Evolutionary conservation across 2,797 vertebrate genomes (phyloP).

Genomic region (Chaetodon trifasciatus): DNA sequence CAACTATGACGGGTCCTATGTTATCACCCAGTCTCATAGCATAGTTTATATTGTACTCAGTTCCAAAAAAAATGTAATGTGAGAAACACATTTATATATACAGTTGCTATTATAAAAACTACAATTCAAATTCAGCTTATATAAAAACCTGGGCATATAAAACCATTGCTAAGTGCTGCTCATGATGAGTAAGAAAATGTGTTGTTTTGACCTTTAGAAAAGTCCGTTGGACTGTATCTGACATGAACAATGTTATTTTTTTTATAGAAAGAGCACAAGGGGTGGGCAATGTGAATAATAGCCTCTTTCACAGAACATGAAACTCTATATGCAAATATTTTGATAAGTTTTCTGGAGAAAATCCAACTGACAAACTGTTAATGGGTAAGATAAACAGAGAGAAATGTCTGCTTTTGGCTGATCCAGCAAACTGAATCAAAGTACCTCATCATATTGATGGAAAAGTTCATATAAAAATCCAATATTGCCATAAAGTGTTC

Average conservation of each 20-base stretch:
- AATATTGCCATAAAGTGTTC: slow-evolving; percentile 16
- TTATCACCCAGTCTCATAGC: background rate
- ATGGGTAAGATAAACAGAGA: background rate
- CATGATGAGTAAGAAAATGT: background rate
- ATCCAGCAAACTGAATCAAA: slow-evolving; percentile 16
- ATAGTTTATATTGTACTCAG: background rate
- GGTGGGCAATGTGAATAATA: background rate
- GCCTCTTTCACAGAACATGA: background rate
- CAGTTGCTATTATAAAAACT: too few relatives aligned
- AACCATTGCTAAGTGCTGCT: background rate
- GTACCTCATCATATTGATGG: slow-evolving; percentile 23
- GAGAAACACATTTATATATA: too few relatives aligned
- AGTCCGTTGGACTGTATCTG: background rate
- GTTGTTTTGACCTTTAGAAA: background rate
- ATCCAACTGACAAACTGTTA: background rate
- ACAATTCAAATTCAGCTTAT: background rate
- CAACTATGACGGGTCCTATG: background rate
- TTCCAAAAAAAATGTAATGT: too few relatives aligned
- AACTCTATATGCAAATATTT: slow-evolving; percentile 5
- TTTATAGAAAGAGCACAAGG: background rate
- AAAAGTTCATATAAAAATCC: slow-evolving; percentile 17
- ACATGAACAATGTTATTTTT: background rate
- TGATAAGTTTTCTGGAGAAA: background rate
- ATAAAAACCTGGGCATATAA: background rate
- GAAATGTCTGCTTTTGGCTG: slow-evolving; percentile 4